Percentiles rank a stretch among this genome's conserved stretches.
Conservation (phyloP, 2,888 invertebrate species). For the Sinohyriopsis cumingii region DNA sequence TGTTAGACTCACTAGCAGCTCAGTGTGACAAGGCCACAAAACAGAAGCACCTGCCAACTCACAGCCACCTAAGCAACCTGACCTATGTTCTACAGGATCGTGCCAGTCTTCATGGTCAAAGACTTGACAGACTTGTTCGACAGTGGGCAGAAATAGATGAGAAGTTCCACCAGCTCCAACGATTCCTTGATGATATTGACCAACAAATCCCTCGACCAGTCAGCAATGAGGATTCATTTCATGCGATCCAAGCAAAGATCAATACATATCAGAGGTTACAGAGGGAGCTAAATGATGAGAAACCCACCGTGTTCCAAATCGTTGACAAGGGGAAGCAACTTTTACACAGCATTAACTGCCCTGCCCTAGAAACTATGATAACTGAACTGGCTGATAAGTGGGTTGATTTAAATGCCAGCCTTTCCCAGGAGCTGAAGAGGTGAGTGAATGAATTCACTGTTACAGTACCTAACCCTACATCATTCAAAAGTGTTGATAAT, state of each 20-base stretch:
- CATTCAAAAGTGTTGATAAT: not conserved
- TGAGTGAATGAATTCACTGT: conserved; percentile 22
- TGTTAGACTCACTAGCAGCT: conserved; percentile 62
- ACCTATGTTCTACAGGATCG: conserved; percentile 63
- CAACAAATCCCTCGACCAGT: conserved; percentile 50
- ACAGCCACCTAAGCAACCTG: conserved; percentile 51
- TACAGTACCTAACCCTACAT: too few relatives aligned
- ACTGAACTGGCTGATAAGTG: conserved; percentile 65
- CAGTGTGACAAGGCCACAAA: conserved; percentile 59
- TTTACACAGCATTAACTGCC: conserved; percentile 61
- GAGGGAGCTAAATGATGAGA: conserved; percentile 59
- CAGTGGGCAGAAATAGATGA: conserved; percentile 63
- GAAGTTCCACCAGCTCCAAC: conserved; percentile 47
- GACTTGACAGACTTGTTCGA: conserved; percentile 56
- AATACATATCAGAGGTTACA: conserved; percentile 57
- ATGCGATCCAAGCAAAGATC: conserved; percentile 58
- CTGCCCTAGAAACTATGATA: conserved; percentile 57
- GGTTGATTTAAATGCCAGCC: conserved; percentile 60
- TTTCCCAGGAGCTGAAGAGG: conserved; percentile 62
- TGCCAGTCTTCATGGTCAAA: conserved; percentile 63
- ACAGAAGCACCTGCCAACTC: conserved; percentile 49
- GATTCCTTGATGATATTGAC: conserved; percentile 43
- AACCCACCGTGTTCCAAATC: conserved; percentile 60
- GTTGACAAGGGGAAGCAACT: conserved; percentile 66
- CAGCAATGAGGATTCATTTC: conserved; percentile 50